Evolutionary conservation across 1,140 invertebrate species (phyloP).

Genomic region (Ceratosolen fusciceps): DNA sequence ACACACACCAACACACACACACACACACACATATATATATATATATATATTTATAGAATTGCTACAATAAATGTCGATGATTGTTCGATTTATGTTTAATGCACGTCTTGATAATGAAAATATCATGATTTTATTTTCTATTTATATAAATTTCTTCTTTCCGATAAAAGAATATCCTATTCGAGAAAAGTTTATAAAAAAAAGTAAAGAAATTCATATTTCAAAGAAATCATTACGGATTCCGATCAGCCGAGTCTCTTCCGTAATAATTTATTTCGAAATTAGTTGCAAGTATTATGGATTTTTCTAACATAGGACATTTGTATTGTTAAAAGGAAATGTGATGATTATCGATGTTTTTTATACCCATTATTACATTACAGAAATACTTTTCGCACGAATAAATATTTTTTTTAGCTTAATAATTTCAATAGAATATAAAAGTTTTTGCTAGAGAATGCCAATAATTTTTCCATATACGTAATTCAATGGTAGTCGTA

Average conservation of each 20-base stretch:
- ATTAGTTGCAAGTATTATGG: background rate
- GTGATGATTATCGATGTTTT: background rate
- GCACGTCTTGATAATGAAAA: constrained; percentile 6
- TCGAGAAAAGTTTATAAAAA: background rate
- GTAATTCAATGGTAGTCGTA: constrained; percentile 14
- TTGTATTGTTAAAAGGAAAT: background rate
- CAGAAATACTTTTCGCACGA: background rate
- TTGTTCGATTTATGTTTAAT: background rate
- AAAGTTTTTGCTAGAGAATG: constrained; percentile 28
- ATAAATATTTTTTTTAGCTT: background rate
- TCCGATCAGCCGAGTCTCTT: background rate
- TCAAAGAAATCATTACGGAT: background rate
- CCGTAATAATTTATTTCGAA: background rate
- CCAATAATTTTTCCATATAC: background rate
- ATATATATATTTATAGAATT: too few relatives aligned
- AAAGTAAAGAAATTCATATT: too few relatives aligned
- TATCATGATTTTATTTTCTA: background rate
- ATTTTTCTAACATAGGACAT: background rate
- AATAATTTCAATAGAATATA: constrained; percentile 15
- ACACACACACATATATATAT: too few relatives aligned
- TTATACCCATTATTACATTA: background rate
- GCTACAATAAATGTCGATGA: background rate
- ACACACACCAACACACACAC: too few relatives aligned
- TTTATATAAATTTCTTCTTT: background rate
- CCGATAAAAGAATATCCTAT: constrained; percentile 12